Evolutionary conservation across 2,888 invertebrate species (phyloP).

Genomic region (Clepsis dumicolana): DNA sequence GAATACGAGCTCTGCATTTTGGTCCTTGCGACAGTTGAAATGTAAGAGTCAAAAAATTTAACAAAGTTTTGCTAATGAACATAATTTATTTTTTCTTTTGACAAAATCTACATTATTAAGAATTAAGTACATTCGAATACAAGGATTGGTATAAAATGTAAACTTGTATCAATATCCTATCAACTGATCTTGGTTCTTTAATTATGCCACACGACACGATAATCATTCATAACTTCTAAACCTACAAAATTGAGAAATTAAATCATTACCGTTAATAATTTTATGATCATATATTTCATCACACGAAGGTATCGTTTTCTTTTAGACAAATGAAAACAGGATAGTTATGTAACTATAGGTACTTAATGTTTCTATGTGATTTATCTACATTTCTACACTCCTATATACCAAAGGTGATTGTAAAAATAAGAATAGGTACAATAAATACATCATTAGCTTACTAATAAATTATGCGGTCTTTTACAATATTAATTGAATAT

Average conservation of each 20-base stretch:
- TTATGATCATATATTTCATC: slow-evolving; percentile 14
- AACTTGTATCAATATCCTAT: slow-evolving; percentile 80
- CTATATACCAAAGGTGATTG: slow-evolving; percentile 57
- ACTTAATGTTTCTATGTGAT: slow-evolving; percentile 65
- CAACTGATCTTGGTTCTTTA: slow-evolving; percentile 82
- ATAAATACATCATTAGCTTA: slow-evolving; percentile 67
- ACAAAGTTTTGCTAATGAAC: slow-evolving; percentile 77
- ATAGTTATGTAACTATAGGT: slow-evolving; percentile 29
- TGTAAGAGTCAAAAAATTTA: slow-evolving; percentile 54
- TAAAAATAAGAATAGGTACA: slow-evolving; percentile 54
- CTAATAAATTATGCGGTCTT: slow-evolving; percentile 70
- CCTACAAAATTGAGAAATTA: slow-evolving; percentile 55
- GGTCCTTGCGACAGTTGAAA: background rate
- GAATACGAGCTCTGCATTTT: too few relatives aligned
- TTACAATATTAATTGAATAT: slow-evolving; percentile 37
- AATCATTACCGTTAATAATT: slow-evolving; percentile 16
- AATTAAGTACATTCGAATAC: slow-evolving; percentile 85
- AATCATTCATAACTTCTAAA: slow-evolving; percentile 59
- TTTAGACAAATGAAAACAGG: slow-evolving; percentile 15
- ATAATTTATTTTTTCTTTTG: slow-evolving; percentile 82
- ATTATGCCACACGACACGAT: slow-evolving; percentile 74
- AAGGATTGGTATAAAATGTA: slow-evolving; percentile 85
- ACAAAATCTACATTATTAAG: slow-evolving; percentile 84
- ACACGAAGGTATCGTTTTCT: background rate
- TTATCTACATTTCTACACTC: slow-evolving; percentile 83